Base-by-base conservation (phyloP, 2,888 invertebrate species). In the Helobdella robusta region DNA sequence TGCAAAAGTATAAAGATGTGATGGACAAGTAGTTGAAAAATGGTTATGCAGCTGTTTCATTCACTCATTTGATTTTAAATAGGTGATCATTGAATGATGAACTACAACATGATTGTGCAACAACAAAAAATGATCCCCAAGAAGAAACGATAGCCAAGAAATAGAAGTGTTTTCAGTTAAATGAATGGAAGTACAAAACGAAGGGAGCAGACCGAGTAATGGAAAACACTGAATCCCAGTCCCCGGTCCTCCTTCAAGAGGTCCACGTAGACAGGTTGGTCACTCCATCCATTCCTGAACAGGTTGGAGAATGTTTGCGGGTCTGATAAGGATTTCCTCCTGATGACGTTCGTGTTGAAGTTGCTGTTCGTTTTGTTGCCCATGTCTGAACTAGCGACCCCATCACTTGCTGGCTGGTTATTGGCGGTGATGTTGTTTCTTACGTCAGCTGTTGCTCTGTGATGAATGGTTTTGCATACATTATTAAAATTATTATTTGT, bases 221-320 rank as follows among this genome's bases (percentile, higher is more conserved):
- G 98, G 72, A 98, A 84, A 79, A 98, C 94, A 70, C 94, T 95
- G 83, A 98, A 98, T 68, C 98, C 98, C 68, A 99, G 85, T 18
- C 98, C 98, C 68, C 93, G 86, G 79, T 95, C 94, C 70, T 94
- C 95, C 82, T 99, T 99, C 68, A 89, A 86, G 73, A 98, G 82
- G 81, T 94, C 92, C 73, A 98, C 94, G 70, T 94, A 87, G 79
- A 94, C 91, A 52, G 95, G 91, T 76, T 95, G 93, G 68, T 89
- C 89, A 72, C 92, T 91, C 97, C 97, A 98, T 4, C 54, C 54
- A 5, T 54, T 28, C 18, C 4, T 5, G 54, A 54, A 54, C 11
- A 54, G 23, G 23, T 28, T 5, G 30, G 25, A n/a, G 28, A 54
- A 54, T 18, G 54, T 8, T 18, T 50, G 5, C 20, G 5, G 5